phyloP scores from a whole-genome alignment of 2,888 invertebrate genomes.

The Hyposoter didymator region DNA sequence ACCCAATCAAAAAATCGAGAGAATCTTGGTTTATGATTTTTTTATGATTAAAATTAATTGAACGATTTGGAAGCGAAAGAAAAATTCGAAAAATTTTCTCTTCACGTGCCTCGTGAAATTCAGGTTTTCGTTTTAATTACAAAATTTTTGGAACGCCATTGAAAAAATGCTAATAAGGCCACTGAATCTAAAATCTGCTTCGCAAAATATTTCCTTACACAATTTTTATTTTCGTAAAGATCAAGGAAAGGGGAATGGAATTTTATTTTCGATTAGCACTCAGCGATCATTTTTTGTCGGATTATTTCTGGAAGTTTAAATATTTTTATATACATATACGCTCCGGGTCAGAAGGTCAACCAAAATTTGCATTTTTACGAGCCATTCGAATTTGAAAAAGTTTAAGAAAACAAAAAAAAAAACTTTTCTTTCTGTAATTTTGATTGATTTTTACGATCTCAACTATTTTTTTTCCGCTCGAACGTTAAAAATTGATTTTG shows the following conservation, averaged over 20 bases:
- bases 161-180: conserved; percentile 11
- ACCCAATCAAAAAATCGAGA: too few species aligned
- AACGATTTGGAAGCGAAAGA: not conserved
- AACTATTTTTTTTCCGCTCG: not conserved
- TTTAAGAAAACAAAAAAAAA: not conserved
- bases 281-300: not conserved
- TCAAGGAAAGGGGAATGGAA: not conserved
- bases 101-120: not conserved
- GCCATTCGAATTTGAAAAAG: not conserved
- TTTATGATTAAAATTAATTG: not conserved
- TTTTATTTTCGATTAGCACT: not conserved
- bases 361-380: not conserved
- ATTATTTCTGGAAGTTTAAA: not conserved
- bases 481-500: not conserved
- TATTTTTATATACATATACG: conserved; percentile 16
- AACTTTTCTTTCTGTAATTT: not conserved
- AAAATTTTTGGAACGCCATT: not conserved
- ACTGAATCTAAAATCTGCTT: not conserved
- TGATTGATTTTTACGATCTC: not conserved
- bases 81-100: not conserved
- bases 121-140: not conserved
- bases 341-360: not conserved
- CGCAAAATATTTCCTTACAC: not conserved
- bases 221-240: not conserved
- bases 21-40: not conserved